Base-by-base conservation (phyloP, 2,113 vertebrate genomes). In the Hyaena hyaena region DNA sequence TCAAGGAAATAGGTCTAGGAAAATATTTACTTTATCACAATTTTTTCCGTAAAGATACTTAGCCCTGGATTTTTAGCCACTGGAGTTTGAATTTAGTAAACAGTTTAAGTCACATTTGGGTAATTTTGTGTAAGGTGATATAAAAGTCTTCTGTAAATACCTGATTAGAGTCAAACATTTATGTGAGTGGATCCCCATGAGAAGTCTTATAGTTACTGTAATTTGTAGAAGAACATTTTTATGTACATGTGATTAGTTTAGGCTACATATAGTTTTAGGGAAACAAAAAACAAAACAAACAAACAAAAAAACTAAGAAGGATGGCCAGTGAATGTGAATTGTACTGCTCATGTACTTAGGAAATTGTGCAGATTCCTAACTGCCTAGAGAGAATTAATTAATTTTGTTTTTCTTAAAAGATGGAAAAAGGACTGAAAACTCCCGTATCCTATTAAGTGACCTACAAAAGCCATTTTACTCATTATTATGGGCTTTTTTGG, bases 61-160 rank as follows among this genome's bases (percentile, higher is more conserved):
- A 88, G 80, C 69, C 55, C 71, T 85, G 66, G 39, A 50, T 35
- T 88, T 96, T 83, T 26, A 94, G 73, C 31, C 93, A 61, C 17
- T 89, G 10, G 35, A 26, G 19, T 53, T 86, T 89, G 58, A 92
- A 92, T 81, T 89, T 26, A 94, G 55, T 83, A 93, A 86, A 82
- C 17, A 15, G 65, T 66, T 91, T 43, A 82, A 61, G 10, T 14
- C 1, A 65, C 50, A 82, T 89, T 71, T 89, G 68, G 24, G 4
- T 66, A 89, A 88, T 97, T 92, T 95, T 58, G 39, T 48, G 69
- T 84, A 96, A 86, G 79, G 43, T 82, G 43, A 86, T 43, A 19
- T 85, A 91, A 88, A 71, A 82, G 85, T 69, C n/a, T 33, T 94
- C 17, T 82, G 24, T 4, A 86, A 81, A 83, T 83, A 80, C 50